These are phyloP conservation scores for Bombus fervidus DNA, from an alignment of 1,140 invertebrate genomes.

Conservation along the genomic window DNA sequence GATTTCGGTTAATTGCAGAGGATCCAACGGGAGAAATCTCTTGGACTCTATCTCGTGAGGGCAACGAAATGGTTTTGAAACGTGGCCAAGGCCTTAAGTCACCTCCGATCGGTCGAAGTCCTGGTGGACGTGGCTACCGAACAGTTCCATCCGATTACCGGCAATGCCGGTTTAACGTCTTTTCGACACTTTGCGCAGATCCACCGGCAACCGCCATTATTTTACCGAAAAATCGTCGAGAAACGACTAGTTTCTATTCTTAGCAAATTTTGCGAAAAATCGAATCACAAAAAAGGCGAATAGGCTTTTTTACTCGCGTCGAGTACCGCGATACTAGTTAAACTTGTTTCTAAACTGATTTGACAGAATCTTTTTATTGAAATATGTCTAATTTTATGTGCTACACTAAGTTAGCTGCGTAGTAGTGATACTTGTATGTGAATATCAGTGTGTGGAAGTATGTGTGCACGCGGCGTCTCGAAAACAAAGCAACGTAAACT, in stretches of 20 bases:
- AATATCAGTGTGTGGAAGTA: no score
- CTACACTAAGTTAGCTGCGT: no score
- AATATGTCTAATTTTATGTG: no score
- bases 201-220: neutral
- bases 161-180: slow-evolving; percentile 23
- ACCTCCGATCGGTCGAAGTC: slow-evolving; percentile 22
- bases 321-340: no score
- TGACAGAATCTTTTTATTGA: no score
- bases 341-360: no score
- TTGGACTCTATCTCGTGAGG: no score
- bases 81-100: slow-evolving; percentile 45
- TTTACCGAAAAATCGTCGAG: neutral
- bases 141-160: slow-evolving; percentile 36
- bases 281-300: neutral
- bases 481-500: no score
- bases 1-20: slow-evolving; percentile 36
- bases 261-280: neutral
- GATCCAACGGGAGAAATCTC: neutral
- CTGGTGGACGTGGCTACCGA: slow-evolving; percentile 3
- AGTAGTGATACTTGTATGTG: no score
- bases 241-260: neutral
- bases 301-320: neutral
- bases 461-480: no score
- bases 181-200: slow-evolving; percentile 11
- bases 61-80: slow-evolving; percentile 44